phyloP scores from a whole-genome alignment of 1,140 invertebrate species.

The Argopecten irradians region DNA sequence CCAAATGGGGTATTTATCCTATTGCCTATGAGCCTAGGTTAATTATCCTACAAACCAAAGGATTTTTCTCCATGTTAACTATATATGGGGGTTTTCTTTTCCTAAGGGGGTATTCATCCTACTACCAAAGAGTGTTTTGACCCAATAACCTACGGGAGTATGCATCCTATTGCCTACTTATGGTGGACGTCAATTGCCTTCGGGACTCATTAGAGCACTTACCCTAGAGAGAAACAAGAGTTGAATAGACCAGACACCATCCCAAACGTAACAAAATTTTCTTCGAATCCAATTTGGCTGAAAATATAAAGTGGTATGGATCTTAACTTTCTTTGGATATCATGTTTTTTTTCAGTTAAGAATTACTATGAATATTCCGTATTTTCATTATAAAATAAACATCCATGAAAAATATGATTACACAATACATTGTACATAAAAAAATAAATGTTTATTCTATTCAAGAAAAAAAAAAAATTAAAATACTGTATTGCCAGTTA shows the following conservation, averaged over 20 bases:
- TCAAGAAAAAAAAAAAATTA: too few species aligned
- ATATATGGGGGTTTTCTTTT: neutral
- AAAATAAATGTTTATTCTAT: too few species aligned
- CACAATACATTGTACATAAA: too few species aligned
- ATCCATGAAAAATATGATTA: too few species aligned
- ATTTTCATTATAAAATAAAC: too few species aligned
- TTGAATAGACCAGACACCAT: slow-evolving; percentile 67
- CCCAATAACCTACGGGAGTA: neutral
- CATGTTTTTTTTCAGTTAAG: neutral
- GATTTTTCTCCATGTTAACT: too few species aligned
- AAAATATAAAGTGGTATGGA: slow-evolving; percentile 41
- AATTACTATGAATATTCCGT: too few species aligned
- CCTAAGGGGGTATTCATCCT: neutral
- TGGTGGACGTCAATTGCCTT: neutral
- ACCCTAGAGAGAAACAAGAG: slow-evolving; percentile 66
- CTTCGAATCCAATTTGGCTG: slow-evolving; percentile 61
- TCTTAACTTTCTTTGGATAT: neutral
- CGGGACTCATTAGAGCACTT: slow-evolving; percentile 30
- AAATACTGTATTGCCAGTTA: too few species aligned
- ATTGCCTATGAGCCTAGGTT: too few species aligned
- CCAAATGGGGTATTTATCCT: too few species aligned
- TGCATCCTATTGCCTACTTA: neutral
- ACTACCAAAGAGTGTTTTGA: neutral
- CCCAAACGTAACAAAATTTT: slow-evolving; percentile 65
- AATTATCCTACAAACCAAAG: too few species aligned